Base-by-base conservation (phyloP, 2,797 vertebrate genomes). In the Rhinichthys osculus region DNA sequence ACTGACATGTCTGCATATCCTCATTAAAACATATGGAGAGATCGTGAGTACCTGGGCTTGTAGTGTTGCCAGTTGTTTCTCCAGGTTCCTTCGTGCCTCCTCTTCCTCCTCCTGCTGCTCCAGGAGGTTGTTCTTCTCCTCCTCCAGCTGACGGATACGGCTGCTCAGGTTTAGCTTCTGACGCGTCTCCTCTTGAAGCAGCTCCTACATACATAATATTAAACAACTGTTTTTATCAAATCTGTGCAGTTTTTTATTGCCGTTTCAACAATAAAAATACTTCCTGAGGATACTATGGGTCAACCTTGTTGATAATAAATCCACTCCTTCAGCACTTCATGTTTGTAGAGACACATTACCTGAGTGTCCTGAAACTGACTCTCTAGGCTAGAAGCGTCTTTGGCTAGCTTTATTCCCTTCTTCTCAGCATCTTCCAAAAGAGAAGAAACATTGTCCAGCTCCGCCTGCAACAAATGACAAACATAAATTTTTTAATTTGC, bases 91-190 rank as follows among this genome's bases (percentile, higher is more conserved):
- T 38, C 98, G 95, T 2, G 96, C 95, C 88, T 98, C 98, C 86
- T 99, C 98, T 0, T 99, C 98, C 83, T 99, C 98, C 89, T 99
- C 98, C 93, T 99, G 98, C 94, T 99, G 98, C 93, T 99, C 98
- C 83, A 97, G 95, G 82, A 99, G 93, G 77, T 95, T 95, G 93
- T 91, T 97, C 93, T 97, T 99, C 66, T 99, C 98, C 82, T 97
- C 97, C 84, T 99, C 98, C 90, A 99, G 95, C 92, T 99, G 98
- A 71, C 98, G 96, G 78, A 99, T 97, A 47, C 97, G 96, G 72
- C 96, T 96, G 92, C 98, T 98, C 84, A 99, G 93, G 93, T 99
- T 97, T 78, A 99, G 95, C 84, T 99, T 99, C 91, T 99, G 98
- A n/a, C 98, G 97, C 0, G 98, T 99, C 90, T 99, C 98, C 82